Conservation (phyloP, 2,888 invertebrate genomes). For the Drosophila setosimentum region DNA sequence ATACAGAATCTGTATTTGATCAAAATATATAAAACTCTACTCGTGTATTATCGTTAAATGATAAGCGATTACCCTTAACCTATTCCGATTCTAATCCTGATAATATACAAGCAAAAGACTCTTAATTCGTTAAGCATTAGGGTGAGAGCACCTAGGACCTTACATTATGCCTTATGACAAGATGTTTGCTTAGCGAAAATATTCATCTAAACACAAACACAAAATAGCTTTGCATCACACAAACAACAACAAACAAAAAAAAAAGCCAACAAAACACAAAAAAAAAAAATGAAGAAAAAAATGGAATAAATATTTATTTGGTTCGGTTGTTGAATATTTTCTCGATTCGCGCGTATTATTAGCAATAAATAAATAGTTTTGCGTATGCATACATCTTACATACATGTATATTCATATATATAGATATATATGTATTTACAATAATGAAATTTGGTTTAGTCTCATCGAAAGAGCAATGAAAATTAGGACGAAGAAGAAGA, state of each 20-base stretch:
- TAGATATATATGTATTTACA: conserved; percentile 34
- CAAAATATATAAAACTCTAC: conserved; percentile 9
- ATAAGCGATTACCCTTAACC: conserved; percentile 11
- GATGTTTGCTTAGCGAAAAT: conserved; percentile 52
- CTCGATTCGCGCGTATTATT: conserved; percentile 66
- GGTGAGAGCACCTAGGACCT: conserved; percentile 36
- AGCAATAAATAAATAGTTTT: conserved; percentile 67
- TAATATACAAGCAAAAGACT: conserved; percentile 44
- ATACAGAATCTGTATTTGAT: conserved; percentile 6
- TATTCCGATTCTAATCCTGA: conserved; percentile 15
- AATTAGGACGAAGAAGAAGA: conserved; percentile 39
- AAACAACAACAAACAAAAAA: conserved; percentile 1
- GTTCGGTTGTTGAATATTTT: conserved; percentile 48
- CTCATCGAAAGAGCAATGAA: conserved; percentile 59
- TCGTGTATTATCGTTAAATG: conserved; percentile 15
- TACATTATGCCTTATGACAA: conserved; percentile 50
- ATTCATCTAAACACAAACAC: conserved; percentile 35
- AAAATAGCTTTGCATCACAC: conserved; percentile 20
- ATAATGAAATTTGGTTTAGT: conserved; percentile 55
- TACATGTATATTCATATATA: conserved; percentile 4
- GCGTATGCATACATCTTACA: conserved; percentile 39
- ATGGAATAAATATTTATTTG: conserved; percentile 41
- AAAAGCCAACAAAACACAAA: neutral
- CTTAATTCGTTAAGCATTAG: conserved; percentile 38
- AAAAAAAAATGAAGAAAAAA: neutral